Conservation (phyloP, 2,113 vertebrate species). For the Pollimyrus isidori region DNA sequence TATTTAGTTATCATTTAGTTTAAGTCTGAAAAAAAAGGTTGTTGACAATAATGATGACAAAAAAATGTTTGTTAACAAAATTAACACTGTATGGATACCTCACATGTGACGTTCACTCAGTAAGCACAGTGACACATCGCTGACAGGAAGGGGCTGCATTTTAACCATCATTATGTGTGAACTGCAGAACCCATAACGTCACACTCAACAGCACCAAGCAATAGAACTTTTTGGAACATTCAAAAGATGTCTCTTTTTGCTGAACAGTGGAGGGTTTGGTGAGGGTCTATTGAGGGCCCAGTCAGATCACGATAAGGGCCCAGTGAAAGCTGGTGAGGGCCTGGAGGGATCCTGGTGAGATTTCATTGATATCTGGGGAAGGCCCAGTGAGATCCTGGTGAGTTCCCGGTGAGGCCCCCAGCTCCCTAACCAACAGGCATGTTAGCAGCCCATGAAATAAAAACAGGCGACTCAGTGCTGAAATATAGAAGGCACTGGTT, state of each 20-base stretch:
- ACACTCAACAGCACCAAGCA: neutral
- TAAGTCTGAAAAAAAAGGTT: too few relatives aligned
- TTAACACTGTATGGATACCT: neutral
- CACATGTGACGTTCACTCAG: neutral
- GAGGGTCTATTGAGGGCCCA: neutral
- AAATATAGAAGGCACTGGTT: neutral
- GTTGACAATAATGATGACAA: too few relatives aligned
- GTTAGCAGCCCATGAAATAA: slow-evolving; percentile 28
- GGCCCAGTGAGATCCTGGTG: neutral
- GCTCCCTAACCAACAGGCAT: slow-evolving; percentile 24
- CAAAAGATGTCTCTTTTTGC: neutral
- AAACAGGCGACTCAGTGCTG: slow-evolving; percentile 12
- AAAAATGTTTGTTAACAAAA: too few relatives aligned
- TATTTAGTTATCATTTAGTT: too few relatives aligned
- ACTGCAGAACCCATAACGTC: neutral
- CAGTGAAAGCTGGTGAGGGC: neutral
- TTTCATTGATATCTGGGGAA: too few relatives aligned
- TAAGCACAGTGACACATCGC: neutral
- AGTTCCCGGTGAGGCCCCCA: neutral
- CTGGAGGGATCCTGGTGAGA: neutral
- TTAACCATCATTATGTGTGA: neutral
- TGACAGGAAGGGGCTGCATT: neutral
- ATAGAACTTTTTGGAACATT: neutral
- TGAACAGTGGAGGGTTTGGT: neutral
- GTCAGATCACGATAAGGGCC: neutral